Percentiles rank a stretch among this genome's conserved stretches.
Conservation (phyloP, 2,888 invertebrate genomes). For the Silvanus unidentatus region DNA sequence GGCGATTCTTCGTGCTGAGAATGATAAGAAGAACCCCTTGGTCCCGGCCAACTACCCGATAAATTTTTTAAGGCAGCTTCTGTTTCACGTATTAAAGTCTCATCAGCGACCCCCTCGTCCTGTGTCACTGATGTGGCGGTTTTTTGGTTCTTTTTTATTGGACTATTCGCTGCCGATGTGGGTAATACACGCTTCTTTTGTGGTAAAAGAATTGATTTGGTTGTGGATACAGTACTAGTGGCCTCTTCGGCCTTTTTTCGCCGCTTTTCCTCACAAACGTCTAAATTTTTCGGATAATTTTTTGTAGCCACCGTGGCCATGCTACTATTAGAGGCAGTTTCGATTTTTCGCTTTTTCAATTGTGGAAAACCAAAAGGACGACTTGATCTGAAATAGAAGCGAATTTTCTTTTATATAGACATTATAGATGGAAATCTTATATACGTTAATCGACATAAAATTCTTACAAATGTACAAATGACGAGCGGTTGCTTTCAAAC, state of each 20-base stretch:
- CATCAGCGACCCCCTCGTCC: slow-evolving; percentile 57
- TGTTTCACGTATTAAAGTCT: slow-evolving; percentile 79
- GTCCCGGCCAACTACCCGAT: slow-evolving; percentile 80
- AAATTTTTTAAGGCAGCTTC: slow-evolving; percentile 81
- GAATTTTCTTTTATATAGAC: too few relatives aligned
- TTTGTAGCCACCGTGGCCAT: slow-evolving; percentile 37
- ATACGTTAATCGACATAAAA: slow-evolving; percentile 11
- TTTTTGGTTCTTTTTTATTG: slow-evolving; percentile 47
- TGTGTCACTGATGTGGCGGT: slow-evolving; percentile 37
- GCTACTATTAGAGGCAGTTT: slow-evolving; percentile 38
- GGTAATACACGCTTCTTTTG: slow-evolving; percentile 56
- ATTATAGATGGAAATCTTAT: too few relatives aligned
- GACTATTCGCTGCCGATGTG: slow-evolving; percentile 32
- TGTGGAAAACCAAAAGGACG: slow-evolving; percentile 47
- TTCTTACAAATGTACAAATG: slow-evolving; percentile 20
- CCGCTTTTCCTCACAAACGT: slow-evolving; percentile 44
- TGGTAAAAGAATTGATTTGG: slow-evolving; percentile 49
- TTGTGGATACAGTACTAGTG: slow-evolving; percentile 22
- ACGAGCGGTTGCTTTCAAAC: slow-evolving; percentile 5
- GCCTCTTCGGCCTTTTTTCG: slow-evolving; percentile 44
- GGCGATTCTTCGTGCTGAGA: slow-evolving; percentile 71
- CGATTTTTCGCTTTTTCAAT: slow-evolving; percentile 66
- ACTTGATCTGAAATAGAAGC: slow-evolving; percentile 41
- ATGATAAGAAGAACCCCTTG: slow-evolving; percentile 58
- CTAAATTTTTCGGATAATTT: slow-evolving; percentile 29